Evolutionary conservation across 2,113 vertebrate genomes (phyloP), one percentile per base, ranked within the genome.

Genomic region (Salvelinus sp.): DNA sequence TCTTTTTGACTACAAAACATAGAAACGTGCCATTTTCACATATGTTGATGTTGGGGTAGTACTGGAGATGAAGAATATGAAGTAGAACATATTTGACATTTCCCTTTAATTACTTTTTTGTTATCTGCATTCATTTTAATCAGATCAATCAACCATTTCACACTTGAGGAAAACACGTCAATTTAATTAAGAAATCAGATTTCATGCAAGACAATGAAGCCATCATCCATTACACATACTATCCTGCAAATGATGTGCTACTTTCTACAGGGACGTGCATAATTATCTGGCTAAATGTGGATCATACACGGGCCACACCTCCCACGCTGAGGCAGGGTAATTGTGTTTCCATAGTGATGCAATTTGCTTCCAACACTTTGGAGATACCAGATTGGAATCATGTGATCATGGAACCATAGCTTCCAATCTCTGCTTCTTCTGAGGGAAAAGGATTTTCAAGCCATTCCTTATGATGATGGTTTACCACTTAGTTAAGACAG

Each of bases 311-410:
- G 80, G 84, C 81, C 78, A 82, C 83, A 77, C 79, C 91, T 88
- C 92, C 90, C 90, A 93, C 91, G 28, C 90, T 80, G 78, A 88
- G 82, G 86, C 80, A 87, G 78, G 75, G 72, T 83, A 77, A 85
- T 88, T 89, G 86, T 82, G 92, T 94, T 94, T 78, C 92, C 92
- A 93, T 93, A 90, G 93, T n/a, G 50, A 94, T 91, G 83, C 87
- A 88, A 90, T 90, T 88, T 91, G 87, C 76, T 88, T 60, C 75
- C 66, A 82, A 86, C 86, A 81, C 83, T 74, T 44, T 74, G 74
- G 76, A 90, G 44, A 54, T 63, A 75, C 60, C 77, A 87, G 79
- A 80, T 82, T 85, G 88, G 71, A 85, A 82, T 73, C 74, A 76
- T 48, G 47, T 50, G 5, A 38, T 57, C 20, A 79, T 50, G 25